These are phyloP conservation scores for Oxyruncus cristatus DNA, from an alignment of 2,113 vertebrate genomes.

Conservation along the genomic window DNA sequence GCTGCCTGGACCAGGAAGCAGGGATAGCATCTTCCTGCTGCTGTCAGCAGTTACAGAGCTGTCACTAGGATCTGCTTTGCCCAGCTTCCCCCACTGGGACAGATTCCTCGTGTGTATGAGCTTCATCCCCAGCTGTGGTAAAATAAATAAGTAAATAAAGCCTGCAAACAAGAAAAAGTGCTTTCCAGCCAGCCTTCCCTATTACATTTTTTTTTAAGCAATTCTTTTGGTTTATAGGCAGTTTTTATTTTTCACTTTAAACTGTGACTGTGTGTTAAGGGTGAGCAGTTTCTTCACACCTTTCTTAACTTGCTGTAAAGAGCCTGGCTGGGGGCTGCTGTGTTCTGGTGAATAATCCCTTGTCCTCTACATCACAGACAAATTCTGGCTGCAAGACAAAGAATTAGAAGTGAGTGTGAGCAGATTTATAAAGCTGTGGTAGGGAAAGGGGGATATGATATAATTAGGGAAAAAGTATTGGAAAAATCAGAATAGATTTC, in stretches of 20 bases:
- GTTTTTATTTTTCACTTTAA: background rate
- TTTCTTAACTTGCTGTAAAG: background rate
- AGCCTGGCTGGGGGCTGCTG: background rate
- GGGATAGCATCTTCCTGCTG: background rate
- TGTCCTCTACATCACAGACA: background rate
- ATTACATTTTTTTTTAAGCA: background rate
- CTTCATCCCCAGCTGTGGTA: background rate
- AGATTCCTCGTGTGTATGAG: background rate
- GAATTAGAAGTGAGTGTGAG: background rate
- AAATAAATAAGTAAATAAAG: background rate
- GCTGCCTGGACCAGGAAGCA: background rate
- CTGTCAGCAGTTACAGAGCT: background rate
- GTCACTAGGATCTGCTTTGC: background rate
- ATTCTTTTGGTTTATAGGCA: background rate
- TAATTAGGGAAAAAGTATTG: background rate
- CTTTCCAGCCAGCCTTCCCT: background rate
- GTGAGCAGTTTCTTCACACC: background rate
- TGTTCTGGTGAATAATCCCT: background rate
- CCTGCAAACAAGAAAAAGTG: background rate
- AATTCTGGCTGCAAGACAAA: background rate
- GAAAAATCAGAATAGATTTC: background rate
- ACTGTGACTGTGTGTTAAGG: background rate
- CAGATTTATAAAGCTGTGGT: background rate
- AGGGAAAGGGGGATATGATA: background rate
- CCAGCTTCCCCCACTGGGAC: background rate